Conservation (phyloP, 2,888 invertebrate genomes). For the Marronus borbonicus region DNA sequence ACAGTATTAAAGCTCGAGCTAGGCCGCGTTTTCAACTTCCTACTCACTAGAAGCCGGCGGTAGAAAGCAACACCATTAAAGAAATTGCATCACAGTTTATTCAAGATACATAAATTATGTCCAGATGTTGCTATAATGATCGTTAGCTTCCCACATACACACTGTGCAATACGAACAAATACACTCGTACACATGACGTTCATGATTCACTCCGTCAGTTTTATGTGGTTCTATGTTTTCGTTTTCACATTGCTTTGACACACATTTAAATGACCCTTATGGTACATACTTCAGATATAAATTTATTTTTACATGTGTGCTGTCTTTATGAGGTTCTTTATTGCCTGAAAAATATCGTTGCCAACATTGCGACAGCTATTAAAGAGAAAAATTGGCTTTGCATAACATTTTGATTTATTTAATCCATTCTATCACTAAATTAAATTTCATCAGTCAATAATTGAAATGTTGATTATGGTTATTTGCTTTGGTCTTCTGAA, state of each 20-base stretch:
- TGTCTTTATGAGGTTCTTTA: slow-evolving; percentile 8
- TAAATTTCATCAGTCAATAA: too few species aligned
- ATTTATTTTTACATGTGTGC: slow-evolving; percentile 4
- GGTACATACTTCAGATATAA: slow-evolving; percentile 1
- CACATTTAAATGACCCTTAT: slow-evolving; percentile 5
- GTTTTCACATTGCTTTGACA: slow-evolving; percentile 2
- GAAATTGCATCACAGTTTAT: slow-evolving; percentile 28
- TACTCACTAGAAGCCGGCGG: neutral
- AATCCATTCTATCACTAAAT: too few species aligned
- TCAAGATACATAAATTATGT: slow-evolving; percentile 35
- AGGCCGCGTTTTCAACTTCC: neutral
- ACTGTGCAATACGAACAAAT: neutral
- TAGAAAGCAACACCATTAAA: slow-evolving; percentile 17
- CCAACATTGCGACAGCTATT: too few species aligned
- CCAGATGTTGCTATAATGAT: slow-evolving; percentile 22
- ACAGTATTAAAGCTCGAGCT: slow-evolving; percentile 2
- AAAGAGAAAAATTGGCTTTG: too few species aligned
- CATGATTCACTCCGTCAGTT: slow-evolving; percentile 16
- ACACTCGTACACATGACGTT: neutral
- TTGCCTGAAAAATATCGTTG: neutral
- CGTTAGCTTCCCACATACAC: slow-evolving; percentile 31
- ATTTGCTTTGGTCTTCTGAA: too few species aligned
- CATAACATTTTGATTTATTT: too few species aligned
- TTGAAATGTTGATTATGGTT: too few species aligned
- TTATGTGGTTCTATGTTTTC: neutral